Conservation (phyloP, 2,113 vertebrate species). For the Gymnogyps californianus region DNA sequence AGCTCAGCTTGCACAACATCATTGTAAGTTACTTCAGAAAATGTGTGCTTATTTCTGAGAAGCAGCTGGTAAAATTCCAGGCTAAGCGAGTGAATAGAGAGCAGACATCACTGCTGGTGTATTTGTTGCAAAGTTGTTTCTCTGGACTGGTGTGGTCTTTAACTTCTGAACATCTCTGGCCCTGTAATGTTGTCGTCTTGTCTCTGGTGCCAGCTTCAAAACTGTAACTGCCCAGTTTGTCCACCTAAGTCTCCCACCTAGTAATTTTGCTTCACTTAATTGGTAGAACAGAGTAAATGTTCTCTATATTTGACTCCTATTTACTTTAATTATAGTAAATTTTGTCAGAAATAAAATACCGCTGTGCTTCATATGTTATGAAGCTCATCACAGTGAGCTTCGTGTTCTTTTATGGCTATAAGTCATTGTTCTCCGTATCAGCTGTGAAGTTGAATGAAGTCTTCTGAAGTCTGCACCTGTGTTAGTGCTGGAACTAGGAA, state of each 20-base stretch:
- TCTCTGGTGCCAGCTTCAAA: conserved; percentile 54
- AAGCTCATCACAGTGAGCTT: neutral
- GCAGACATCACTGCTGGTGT: neutral
- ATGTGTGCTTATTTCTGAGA: neutral
- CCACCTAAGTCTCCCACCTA: conserved; percentile 60
- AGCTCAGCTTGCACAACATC: too few relatives aligned
- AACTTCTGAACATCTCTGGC: conserved; percentile 6
- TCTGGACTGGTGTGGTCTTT: neutral
- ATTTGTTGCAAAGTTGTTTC: neutral
- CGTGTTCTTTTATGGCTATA: neutral
- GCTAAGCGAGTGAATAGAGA: neutral
- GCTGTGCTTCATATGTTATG: neutral
- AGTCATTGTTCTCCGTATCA: neutral
- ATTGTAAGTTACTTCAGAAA: too few relatives aligned
- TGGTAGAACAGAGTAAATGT: conserved; percentile 53
- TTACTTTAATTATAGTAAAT: conserved; percentile 69
- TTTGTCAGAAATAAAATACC: conserved; percentile 55
- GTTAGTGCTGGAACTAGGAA: neutral
- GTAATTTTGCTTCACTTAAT: conserved; percentile 67
- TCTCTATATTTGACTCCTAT: conserved; percentile 57
- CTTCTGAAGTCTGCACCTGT: neutral
- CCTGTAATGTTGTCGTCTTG: neutral
- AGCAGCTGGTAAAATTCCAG: neutral
- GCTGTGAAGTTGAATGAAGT: neutral
- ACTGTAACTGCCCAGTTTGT: conserved; percentile 46